Evolutionary conservation across 2,797 vertebrate genomes (phyloP).

Genomic region (Lutra lutra): DNA sequence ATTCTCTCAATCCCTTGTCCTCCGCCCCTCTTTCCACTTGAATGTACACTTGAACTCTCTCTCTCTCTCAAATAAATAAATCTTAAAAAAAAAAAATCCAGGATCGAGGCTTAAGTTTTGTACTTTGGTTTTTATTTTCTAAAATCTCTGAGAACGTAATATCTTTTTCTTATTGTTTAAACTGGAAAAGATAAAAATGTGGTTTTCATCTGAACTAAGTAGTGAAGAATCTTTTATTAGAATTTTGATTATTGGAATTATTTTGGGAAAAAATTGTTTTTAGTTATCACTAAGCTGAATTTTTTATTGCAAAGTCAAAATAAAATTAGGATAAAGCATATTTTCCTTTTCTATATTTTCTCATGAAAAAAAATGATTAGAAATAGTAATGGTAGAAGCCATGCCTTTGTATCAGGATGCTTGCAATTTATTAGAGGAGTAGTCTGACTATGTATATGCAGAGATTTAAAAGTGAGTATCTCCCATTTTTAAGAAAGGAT

Average conservation of each 20-base stretch:
- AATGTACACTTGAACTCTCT: background rate
- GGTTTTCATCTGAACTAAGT: slow-evolving; percentile 30
- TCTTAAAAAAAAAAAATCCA: background rate
- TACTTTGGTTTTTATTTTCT: slow-evolving; percentile 15
- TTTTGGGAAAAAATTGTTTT: background rate
- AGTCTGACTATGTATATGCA: background rate
- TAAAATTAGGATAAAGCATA: slow-evolving; percentile 9
- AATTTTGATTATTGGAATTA: slow-evolving; percentile 40
- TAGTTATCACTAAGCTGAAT: background rate
- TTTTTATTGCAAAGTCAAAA: slow-evolving; percentile 22
- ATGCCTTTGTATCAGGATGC: background rate
- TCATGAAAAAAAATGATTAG: slow-evolving; percentile 50
- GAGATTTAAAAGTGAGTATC: slow-evolving; percentile 32
- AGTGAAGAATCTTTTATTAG: background rate
- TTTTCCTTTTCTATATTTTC: slow-evolving; percentile 30
- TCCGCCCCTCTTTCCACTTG: background rate
- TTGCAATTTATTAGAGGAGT: slow-evolving; percentile 8
- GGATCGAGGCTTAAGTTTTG: background rate
- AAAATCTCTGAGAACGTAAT: background rate
- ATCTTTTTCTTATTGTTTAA: slow-evolving; percentile 49
- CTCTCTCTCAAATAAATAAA: background rate
- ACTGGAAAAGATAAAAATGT: slow-evolving; percentile 4
- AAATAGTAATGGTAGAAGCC: slow-evolving; percentile 20
- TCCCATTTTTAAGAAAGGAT: slow-evolving; percentile 30
- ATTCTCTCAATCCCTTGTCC: background rate